Evolutionary conservation across 2,113 vertebrate genomes (phyloP).

Genomic region (Gracilinanus agilis): DNA sequence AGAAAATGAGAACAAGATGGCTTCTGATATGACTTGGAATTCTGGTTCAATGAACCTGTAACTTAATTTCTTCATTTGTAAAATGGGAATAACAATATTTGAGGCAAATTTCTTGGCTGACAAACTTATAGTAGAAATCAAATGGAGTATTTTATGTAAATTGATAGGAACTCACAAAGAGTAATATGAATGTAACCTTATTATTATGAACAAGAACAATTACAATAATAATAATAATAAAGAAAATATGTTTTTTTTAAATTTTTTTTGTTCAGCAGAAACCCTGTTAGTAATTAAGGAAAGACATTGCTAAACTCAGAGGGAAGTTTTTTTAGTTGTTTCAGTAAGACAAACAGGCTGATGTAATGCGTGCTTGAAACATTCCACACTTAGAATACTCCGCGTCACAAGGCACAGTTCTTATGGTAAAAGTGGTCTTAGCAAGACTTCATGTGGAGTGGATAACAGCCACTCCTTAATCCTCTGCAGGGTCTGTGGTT

Average conservation of each 20-base stretch:
- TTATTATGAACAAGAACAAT: background rate
- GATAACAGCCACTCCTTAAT: constrained; percentile 43
- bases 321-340: constrained; percentile 57
- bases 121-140: background rate
- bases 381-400: constrained; percentile 22
- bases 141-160: background rate
- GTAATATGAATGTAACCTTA: background rate
- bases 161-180: background rate
- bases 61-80: background rate
- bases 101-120: background rate
- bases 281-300: constrained; percentile 47
- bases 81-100: background rate
- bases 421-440: constrained; percentile 29
- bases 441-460: background rate
- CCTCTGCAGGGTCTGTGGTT: constrained; percentile 20
- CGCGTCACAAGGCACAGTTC: constrained; percentile 18
- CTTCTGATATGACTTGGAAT: background rate
- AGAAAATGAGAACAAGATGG: background rate
- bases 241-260: background rate
- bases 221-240: background rate
- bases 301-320: constrained; percentile 46
- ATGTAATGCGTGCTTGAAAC: constrained; percentile 15
- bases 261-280: background rate
- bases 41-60: background rate
- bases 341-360: constrained; percentile 30